Percentiles rank a stretch among this genome's conserved stretches.
These are phyloP conservation scores for Baryphthengus martii DNA, from an alignment of 2,113 vertebrate genomes.

Conservation along the genomic window DNA sequence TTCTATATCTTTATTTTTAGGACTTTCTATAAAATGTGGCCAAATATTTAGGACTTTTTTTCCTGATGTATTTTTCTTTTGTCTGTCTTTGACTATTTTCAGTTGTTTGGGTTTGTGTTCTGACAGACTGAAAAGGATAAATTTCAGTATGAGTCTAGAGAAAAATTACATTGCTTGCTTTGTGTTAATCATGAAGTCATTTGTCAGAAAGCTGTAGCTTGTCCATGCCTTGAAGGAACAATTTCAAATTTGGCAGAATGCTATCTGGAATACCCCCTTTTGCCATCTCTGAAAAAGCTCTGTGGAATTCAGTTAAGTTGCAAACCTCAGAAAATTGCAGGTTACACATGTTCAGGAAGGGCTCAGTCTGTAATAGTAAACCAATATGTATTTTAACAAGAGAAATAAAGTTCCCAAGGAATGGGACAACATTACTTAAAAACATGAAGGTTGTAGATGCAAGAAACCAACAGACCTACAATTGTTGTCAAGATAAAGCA, in stretches of 20 bases:
- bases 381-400: neutral
- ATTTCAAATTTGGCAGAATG: slow-evolving; percentile 10
- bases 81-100: neutral
- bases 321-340: neutral
- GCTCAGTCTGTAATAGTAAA: neutral
- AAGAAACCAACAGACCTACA: neutral
- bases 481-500: neutral
- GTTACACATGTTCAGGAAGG: neutral
- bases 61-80: neutral
- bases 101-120: neutral
- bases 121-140: neutral
- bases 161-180: neutral
- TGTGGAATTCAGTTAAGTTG: neutral
- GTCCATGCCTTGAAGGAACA: neutral
- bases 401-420: neutral
- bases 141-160: neutral
- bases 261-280: neutral
- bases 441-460: neutral
- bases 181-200: neutral
- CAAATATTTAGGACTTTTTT: neutral
- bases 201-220: neutral
- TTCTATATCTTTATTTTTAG: neutral
- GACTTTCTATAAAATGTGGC: neutral
- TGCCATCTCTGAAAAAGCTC: neutral
- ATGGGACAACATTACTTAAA: neutral